A percentile compares a stretch with the other conserved stretches of the same genome.
Conservation (phyloP, 2,888 invertebrate genomes). For the Ochropacha duplaris region DNA sequence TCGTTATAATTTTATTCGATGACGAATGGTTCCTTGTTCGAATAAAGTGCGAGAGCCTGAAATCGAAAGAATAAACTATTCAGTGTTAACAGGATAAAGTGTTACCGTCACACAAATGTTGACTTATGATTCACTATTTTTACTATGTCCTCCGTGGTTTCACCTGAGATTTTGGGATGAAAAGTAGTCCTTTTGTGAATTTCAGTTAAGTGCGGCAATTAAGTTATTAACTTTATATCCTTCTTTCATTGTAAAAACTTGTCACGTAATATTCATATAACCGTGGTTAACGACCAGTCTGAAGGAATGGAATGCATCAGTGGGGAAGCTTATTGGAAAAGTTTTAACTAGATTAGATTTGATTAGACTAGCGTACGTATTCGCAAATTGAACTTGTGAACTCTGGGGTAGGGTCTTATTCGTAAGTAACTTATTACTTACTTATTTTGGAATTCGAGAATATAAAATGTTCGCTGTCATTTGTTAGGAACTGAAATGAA, state of each 20-base stretch:
- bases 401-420: constrained; percentile 39
- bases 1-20: neutral
- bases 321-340: constrained; percentile 78
- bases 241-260: neutral
- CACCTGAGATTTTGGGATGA: too few relatives aligned
- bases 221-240: neutral
- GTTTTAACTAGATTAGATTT: constrained; percentile 79
- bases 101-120: too few relatives aligned
- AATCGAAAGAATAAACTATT: too few relatives aligned
- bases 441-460: constrained; percentile 22
- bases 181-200: neutral
- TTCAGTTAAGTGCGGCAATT: neutral
- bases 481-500: neutral
- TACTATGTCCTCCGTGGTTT: too few relatives aligned
- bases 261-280: neutral
- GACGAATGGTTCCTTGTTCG: too few relatives aligned
- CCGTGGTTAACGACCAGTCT: neutral
- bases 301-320: constrained; percentile 49
- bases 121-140: neutral
- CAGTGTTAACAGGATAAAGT: too few relatives aligned
- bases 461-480: neutral
- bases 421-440: constrained; percentile 15
- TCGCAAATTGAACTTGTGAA: constrained; percentile 17
- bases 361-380: constrained; percentile 55
- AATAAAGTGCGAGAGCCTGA: too few relatives aligned